Evolutionary conservation across 2,797 vertebrate genomes (phyloP), one percentile per base, ranked within the genome.

Genomic region (Ctenochaetus hawaiiensis): DNA sequence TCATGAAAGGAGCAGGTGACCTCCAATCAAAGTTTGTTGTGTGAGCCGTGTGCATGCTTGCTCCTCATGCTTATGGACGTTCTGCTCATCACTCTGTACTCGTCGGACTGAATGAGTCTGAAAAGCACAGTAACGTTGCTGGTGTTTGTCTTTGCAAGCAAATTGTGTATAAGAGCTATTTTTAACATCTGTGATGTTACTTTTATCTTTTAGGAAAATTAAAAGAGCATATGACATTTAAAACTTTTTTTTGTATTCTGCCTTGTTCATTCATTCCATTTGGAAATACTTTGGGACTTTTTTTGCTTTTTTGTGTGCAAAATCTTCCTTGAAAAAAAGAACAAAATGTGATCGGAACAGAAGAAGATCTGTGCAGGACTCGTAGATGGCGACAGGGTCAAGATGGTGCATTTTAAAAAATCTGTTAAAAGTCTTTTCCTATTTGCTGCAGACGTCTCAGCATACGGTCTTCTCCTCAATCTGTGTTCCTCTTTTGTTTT

Each of bases 1-100:
- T 93, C 86, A 84, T 26, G 71, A 83, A 77, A 37, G 69, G 81
- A 71, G 80, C 67, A 3, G 88, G 82, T 90, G 82, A 88, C 89
- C 85, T 84, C 67, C 51, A 62, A 81, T 73, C 62, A 76, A 81
- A 86, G 77, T 88, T 81, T 69, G 67, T 39, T 66, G 49, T 22
- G 66, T 4, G 12, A 54, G 30, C 30, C 7, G 30, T 34, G 56
- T 0, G 65, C 14, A 0, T 22, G 37, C 4, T 71, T 77, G 8
- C 11, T 18, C 69, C 57, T 20, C 20, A 11, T 18, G 49, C 54
- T 37, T 56, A 9, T 18, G 4, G 44, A 5, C 30, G 39, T 62
- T 61, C 20, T 20, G 41, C 53, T 51, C 49, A 47, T 84, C 78
- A 8, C 52, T 69, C 72, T 3, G 17, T 6, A 18, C 52, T 23